Conservation (phyloP, 92 coral and sea anemone genomes). For the Palythoa grandiflora region DNA sequence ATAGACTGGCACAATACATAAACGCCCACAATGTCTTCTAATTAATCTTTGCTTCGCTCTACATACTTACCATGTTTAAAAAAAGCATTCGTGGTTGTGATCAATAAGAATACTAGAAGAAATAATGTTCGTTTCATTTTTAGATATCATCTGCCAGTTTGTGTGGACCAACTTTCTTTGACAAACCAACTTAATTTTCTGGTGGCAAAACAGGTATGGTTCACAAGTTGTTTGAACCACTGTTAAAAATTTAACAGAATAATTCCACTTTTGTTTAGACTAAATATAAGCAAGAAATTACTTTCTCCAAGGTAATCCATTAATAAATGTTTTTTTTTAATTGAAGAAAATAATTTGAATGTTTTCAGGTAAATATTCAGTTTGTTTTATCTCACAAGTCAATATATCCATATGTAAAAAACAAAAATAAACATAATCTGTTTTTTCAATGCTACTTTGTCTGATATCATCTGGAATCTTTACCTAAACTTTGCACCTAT, state of each 20-base stretch:
- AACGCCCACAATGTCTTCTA: neutral
- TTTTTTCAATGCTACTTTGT: neutral
- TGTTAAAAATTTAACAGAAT: slow-evolving; percentile 27
- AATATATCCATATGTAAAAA: neutral
- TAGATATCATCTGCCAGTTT: neutral
- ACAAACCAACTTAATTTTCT: slow-evolving; percentile 12
- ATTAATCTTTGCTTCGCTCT: too few relatives aligned
- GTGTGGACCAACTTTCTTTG: slow-evolving; percentile 4
- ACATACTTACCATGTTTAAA: slow-evolving; percentile 21
- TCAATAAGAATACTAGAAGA: neutral
- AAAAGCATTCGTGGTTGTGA: slow-evolving; percentile 13
- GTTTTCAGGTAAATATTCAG: neutral
- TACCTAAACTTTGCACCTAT: neutral
- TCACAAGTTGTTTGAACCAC: neutral
- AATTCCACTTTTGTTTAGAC: neutral
- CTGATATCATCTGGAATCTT: neutral
- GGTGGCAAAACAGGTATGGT: slow-evolving; percentile 36
- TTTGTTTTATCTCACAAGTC: neutral
- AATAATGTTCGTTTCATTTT: slow-evolving; percentile 22
- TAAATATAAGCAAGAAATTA: neutral
- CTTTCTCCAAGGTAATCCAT: too few relatives aligned
- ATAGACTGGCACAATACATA: neutral
- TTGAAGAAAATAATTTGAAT: neutral
- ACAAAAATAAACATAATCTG: neutral
- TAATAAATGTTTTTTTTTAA: too few relatives aligned